Base-by-base conservation (phyloP, 2,113 vertebrate genomes). In the Himantopus leucocephalus region DNA sequence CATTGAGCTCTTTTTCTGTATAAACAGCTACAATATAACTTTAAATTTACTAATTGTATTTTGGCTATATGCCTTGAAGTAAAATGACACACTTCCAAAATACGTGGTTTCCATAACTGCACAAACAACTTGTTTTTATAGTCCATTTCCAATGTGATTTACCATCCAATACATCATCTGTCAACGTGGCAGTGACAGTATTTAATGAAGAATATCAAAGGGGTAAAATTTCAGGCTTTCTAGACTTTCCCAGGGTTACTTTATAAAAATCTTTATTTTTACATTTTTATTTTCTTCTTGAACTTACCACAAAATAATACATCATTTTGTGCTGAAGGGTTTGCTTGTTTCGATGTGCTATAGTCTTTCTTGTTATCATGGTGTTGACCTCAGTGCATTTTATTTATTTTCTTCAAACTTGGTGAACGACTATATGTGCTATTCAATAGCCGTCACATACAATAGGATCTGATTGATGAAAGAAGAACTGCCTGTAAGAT, bases 401-500 rank as follows among this genome's bases (percentile, higher is more conserved):
- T 64, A 71, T 96, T 96, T 93, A 53, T 77, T 90, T 80, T 83
- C 76, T 76, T 91, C 48, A 72, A 64, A 47, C 70, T 81, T 85
- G 52, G 80, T 73, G 83, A 88, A 85, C 63, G n/a, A 47, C 47
- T 55, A 9, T 68, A 53, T 64, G 80, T 90, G 59, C 63, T 76
- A 9, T 90, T 92, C 64, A 55, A 29, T 63, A 88, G 52, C 68
- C 83, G 59, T 52, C 80, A 87, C 72, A 92, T 82, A 19, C 59
- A 90, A 26, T 62, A 66, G 73, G 71, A 53, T 58, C 66, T 97
- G 92, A 94, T 15, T 90, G 88, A 96, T 88, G 81, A 72, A 85
- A 64, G 47, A 91, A 41, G 59, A 91, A 26, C 66, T 85, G 19
- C 50, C 24, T n/a, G 6, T 17, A 70, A 93, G 68, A 92, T 75